Conservation (phyloP, 2,888 invertebrate genomes). For the Agrotis clavis region DNA sequence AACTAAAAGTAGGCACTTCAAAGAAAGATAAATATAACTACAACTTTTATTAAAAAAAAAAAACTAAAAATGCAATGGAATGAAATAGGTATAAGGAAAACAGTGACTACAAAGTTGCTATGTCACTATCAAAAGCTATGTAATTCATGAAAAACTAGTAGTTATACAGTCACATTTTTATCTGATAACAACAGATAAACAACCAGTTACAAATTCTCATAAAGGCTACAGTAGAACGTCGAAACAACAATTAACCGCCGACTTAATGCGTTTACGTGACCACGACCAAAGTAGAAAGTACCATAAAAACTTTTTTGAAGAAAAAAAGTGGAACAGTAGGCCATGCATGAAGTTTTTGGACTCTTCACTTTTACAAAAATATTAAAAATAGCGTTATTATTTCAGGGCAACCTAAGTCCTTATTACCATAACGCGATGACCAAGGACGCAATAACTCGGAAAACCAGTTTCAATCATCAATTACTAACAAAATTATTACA, state of each 20-base stretch:
- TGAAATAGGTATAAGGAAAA: constrained; percentile 32
- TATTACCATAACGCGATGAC: constrained; percentile 74
- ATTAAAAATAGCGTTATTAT: constrained; percentile 25
- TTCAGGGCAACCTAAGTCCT: constrained; percentile 40
- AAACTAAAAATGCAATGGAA: background rate
- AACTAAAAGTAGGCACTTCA: background rate
- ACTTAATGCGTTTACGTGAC: constrained; percentile 56
- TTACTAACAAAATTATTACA: constrained; percentile 69
- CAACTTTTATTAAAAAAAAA: background rate
- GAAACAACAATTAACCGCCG: constrained; percentile 40
- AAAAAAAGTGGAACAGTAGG: constrained; percentile 72
- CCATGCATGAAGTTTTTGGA: constrained; percentile 63
- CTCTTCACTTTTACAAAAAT: constrained; percentile 30
- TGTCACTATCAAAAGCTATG: constrained; percentile 33
- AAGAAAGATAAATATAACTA: background rate
- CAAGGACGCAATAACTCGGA: constrained; percentile 79
- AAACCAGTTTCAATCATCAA: constrained; percentile 80
- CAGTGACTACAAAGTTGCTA: constrained; percentile 15
- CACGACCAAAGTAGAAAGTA: constrained; percentile 70
- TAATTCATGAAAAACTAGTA: constrained; percentile 34
- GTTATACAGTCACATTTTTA: constrained; percentile 53
- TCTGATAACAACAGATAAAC: constrained; percentile 70
- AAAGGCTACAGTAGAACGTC: constrained; percentile 29
- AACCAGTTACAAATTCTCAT: constrained; percentile 36
- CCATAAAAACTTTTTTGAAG: constrained; percentile 57